Evolutionary conservation across 2,888 invertebrate species (phyloP).

Genomic region (Reticulitermes lucifugus): DNA sequence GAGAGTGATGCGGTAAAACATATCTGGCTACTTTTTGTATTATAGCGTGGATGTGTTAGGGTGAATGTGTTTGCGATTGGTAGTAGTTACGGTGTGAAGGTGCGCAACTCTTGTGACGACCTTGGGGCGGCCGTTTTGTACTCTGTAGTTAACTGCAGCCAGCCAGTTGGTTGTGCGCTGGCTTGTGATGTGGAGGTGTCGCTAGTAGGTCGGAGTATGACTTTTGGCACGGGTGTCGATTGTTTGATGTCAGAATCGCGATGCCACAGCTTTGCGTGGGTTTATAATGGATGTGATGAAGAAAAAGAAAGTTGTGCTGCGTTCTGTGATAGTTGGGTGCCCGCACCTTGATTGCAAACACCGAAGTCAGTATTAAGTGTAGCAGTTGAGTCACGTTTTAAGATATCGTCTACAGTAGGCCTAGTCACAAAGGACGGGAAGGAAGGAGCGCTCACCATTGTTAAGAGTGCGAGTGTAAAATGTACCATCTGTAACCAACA

Average conservation of each 20-base stretch:
- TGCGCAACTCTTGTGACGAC: conserved; percentile 37
- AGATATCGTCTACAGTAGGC: too few species aligned
- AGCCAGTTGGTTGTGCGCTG: conserved; percentile 19
- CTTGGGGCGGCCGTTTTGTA: conserved; percentile 20
- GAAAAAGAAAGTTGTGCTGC: too few species aligned
- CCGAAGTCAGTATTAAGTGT: too few species aligned
- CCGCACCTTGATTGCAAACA: too few species aligned
- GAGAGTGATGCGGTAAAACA: not conserved
- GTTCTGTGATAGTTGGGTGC: too few species aligned
- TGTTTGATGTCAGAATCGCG: not conserved
- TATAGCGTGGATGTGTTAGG: not conserved
- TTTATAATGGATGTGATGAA: too few species aligned
- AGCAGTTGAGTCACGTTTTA: too few species aligned
- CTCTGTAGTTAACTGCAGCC: not conserved
- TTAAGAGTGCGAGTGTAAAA: not conserved
- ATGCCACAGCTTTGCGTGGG: not conserved
- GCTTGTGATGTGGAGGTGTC: not conserved
- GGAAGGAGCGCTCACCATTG: not conserved
- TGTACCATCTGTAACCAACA: conserved; percentile 57
- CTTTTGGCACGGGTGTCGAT: not conserved
- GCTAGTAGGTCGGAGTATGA: not conserved
- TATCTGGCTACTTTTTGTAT: not conserved
- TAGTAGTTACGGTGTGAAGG: conserved; percentile 27
- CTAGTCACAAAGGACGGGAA: not conserved
- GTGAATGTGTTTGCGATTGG: conserved; percentile 11